phyloP scores from a whole-genome alignment of 2,888 invertebrate species.

The Tachina lurida region DNA sequence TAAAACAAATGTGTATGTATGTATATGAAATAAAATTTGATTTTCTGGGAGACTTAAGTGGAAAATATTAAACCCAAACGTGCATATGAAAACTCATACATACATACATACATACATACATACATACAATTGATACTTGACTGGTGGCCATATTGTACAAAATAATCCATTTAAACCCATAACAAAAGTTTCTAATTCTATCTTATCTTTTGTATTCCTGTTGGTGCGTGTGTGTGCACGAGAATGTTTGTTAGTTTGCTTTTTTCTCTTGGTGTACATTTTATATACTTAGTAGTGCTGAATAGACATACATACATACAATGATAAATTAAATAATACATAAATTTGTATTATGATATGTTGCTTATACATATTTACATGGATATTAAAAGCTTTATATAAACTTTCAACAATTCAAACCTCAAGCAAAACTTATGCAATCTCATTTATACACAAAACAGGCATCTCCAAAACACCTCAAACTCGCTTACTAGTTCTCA shows the following conservation, averaged over 20 bases:
- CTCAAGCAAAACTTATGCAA: slow-evolving; percentile 9
- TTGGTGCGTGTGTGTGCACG: background rate
- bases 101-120: too few species aligned
- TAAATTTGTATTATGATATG: slow-evolving; percentile 46
- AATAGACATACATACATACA: background rate
- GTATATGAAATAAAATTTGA: slow-evolving; percentile 64
- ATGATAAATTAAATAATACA: background rate
- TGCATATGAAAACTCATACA: slow-evolving; percentile 18
- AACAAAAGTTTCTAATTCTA: slow-evolving; percentile 15
- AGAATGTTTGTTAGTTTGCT: background rate
- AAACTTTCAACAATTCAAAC: slow-evolving; percentile 31
- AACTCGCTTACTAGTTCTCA: too few species aligned
- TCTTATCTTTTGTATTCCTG: background rate
- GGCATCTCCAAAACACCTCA: background rate
- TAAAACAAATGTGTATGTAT: background rate
- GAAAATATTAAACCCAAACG: slow-evolving; percentile 57
- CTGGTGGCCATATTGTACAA: slow-evolving; percentile 10
- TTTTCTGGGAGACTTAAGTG: slow-evolving; percentile 64
- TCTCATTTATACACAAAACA: background rate
- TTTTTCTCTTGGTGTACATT: background rate
- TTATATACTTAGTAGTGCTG: background rate
- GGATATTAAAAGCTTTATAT: slow-evolving; percentile 57
- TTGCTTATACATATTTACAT: too few species aligned
- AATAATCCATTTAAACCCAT: slow-evolving; percentile 24
- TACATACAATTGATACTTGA: background rate